Conservation (phyloP, 2,113 vertebrate genomes). For the Leucoraja erinaceus region DNA sequence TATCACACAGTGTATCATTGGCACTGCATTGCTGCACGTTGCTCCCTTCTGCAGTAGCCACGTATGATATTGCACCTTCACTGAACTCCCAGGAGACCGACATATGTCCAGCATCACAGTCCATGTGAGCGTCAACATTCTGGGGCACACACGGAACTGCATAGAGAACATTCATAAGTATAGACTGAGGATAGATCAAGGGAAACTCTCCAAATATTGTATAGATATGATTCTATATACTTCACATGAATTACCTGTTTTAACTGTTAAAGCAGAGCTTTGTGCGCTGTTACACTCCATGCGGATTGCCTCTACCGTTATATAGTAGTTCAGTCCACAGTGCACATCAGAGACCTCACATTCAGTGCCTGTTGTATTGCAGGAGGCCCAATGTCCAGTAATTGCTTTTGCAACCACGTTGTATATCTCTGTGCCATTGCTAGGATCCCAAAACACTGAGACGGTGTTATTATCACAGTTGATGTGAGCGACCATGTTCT, state of each 20-base stretch:
- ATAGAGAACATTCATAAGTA: too few species aligned
- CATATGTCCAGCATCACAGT: slow-evolving; percentile 52
- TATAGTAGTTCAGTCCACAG: slow-evolving; percentile 59
- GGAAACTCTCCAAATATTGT: too few species aligned
- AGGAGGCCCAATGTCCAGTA: slow-evolving; percentile 45
- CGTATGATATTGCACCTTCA: slow-evolving; percentile 51
- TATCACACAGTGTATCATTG: slow-evolving; percentile 43
- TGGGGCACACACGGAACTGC: slow-evolving; percentile 60
- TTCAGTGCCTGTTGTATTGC: slow-evolving; percentile 43
- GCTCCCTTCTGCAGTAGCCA: slow-evolving; percentile 40
- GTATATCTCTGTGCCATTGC: slow-evolving; percentile 52
- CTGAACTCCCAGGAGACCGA: slow-evolving; percentile 51
- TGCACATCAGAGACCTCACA: slow-evolving; percentile 49
- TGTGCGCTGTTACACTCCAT: slow-evolving; percentile 50
- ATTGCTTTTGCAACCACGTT: slow-evolving; percentile 46
- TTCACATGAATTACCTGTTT: slow-evolving; percentile 10
- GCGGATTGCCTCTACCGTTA: slow-evolving; percentile 51
- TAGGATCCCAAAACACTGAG: slow-evolving; percentile 51
- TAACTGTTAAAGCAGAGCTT: slow-evolving; percentile 41
- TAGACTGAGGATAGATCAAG: too few species aligned
- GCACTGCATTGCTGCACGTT: slow-evolving; percentile 48
- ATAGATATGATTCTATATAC: too few species aligned
- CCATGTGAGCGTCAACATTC: slow-evolving; percentile 43
- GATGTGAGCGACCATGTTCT: slow-evolving; percentile 41
- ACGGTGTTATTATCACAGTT: slow-evolving; percentile 52